These are phyloP conservation scores for Diacarnus erythraeanus DNA, from an alignment of 37 sponge, comb jelly and placozoan species.

Conservation along the genomic window DNA sequence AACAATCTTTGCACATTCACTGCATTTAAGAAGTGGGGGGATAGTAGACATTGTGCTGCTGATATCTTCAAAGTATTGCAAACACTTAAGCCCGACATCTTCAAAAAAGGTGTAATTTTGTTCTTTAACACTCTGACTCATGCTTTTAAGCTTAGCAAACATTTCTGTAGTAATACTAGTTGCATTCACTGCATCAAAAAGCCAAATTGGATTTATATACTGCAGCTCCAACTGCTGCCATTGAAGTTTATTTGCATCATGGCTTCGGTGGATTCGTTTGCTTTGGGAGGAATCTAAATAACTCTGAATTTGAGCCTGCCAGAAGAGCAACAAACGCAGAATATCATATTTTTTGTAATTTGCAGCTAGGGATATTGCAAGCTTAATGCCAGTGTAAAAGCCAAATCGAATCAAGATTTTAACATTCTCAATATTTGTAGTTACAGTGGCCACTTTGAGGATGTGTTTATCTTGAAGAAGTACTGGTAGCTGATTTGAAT, in stretches of 20 bases:
- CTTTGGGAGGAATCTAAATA: slow-evolving; percentile 2
- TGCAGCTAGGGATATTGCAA: slow-evolving; percentile 27
- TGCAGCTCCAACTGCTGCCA: slow-evolving; percentile 45
- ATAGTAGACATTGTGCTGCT: not conserved
- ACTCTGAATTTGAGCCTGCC: slow-evolving; percentile 42
- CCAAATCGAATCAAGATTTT: slow-evolving; percentile 52
- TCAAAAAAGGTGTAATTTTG: slow-evolving; percentile 3
- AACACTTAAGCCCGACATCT: slow-evolving; percentile 32
- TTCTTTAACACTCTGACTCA: not conserved
- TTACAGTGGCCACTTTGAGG: slow-evolving; percentile 27
- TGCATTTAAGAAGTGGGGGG: too few species aligned
- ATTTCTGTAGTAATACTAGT: slow-evolving; percentile 10
- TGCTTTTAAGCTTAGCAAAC: not conserved
- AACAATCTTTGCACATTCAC: slow-evolving; percentile 6
- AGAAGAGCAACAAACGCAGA: slow-evolving; percentile 46
- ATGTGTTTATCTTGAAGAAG: slow-evolving; percentile 23
- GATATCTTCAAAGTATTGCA: slow-evolving; percentile 17
- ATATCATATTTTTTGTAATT: not conserved
- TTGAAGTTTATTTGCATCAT: slow-evolving; percentile 9
- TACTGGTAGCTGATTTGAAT: not conserved
- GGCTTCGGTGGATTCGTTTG: not conserved
- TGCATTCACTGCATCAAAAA: slow-evolving; percentile 28
- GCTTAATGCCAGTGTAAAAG: slow-evolving; percentile 20
- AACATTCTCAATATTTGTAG: slow-evolving; percentile 12
- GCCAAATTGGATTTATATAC: slow-evolving; percentile 13